phyloP scores from a whole-genome alignment of 1,140 invertebrate species.

The Elymnias hypermnestra region DNA sequence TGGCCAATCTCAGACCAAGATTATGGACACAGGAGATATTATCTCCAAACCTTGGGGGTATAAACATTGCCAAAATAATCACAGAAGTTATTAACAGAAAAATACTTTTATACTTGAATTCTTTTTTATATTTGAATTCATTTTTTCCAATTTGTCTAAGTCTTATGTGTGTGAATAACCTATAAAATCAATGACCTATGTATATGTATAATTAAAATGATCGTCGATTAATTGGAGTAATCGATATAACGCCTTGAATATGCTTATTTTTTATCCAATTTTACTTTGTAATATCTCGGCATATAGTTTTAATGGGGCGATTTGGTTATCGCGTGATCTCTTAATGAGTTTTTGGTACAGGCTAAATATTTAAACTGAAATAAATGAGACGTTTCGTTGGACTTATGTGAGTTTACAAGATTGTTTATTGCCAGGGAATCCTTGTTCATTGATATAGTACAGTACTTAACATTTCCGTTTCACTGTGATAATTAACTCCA shows the following conservation, averaged over 20 bases:
- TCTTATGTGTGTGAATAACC: not conserved
- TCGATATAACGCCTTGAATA: slow-evolving; percentile 13
- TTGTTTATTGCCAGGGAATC: slow-evolving; percentile 11
- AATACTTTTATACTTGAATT: too few species aligned
- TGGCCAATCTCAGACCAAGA: too few species aligned
- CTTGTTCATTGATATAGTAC: slow-evolving; percentile 3
- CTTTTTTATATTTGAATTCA: not conserved
- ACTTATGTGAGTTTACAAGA: slow-evolving; percentile 11
- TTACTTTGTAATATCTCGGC: slow-evolving; percentile 15
- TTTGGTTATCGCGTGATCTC: slow-evolving; percentile 23
- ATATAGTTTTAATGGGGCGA: slow-evolving; percentile 20
- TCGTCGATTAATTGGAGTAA: slow-evolving; percentile 15
- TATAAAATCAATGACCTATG: not conserved
- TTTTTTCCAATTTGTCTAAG: not conserved
- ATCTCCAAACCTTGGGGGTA: too few species aligned
- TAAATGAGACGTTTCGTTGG: slow-evolving; percentile 12
- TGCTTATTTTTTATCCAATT: slow-evolving; percentile 11
- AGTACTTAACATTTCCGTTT: slow-evolving; percentile 2
- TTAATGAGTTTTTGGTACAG: slow-evolving; percentile 17
- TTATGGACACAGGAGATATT: too few species aligned
- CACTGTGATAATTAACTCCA: slow-evolving; percentile 7
- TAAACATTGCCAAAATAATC: too few species aligned
- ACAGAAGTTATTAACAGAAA: too few species aligned
- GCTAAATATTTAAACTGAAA: slow-evolving; percentile 11
- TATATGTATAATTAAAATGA: not conserved